Conservation (phyloP, 2,797 vertebrate species). For the Botia almorhae region DNA sequence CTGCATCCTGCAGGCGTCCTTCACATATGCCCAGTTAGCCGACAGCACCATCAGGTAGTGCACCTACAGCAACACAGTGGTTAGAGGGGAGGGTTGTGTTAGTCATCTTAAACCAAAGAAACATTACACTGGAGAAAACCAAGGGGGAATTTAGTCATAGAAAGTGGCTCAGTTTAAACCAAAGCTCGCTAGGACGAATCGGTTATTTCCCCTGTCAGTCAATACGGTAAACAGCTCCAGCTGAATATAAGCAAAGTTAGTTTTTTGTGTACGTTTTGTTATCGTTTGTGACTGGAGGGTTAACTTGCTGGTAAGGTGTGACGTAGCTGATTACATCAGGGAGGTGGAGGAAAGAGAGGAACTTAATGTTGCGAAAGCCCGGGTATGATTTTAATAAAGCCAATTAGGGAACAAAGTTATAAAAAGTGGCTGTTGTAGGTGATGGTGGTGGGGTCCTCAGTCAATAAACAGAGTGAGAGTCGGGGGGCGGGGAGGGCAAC, state of each 20-base stretch:
- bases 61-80: conserved; percentile 74
- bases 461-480: conserved; percentile 5
- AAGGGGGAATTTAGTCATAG: background rate
- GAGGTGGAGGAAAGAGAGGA: background rate
- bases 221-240: background rate
- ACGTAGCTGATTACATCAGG: background rate
- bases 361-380: conserved; percentile 11
- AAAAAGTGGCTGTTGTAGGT: background rate
- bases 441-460: conserved; percentile 5
- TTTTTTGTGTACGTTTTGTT: background rate
- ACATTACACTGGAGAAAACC: background rate
- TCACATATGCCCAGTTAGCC: conserved; percentile 92
- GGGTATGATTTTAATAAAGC: conserved; percentile 47
- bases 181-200: background rate
- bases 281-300: conserved; percentile 17
- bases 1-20: conserved; percentile 91
- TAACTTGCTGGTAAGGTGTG: background rate
- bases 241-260: conserved; percentile 30
- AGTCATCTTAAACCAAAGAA: conserved; percentile 19
- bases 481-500: background rate
- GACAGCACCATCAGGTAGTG: conserved; percentile 91
- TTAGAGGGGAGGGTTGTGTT: conserved; percentile 48
- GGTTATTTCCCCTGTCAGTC: conserved; percentile 11
- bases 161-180: conserved; percentile 15
- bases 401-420: conserved; percentile 41